phyloP scores from a whole-genome alignment of 37 sponge, comb jelly and placozoan genomes.

The Halichondria panicea region DNA sequence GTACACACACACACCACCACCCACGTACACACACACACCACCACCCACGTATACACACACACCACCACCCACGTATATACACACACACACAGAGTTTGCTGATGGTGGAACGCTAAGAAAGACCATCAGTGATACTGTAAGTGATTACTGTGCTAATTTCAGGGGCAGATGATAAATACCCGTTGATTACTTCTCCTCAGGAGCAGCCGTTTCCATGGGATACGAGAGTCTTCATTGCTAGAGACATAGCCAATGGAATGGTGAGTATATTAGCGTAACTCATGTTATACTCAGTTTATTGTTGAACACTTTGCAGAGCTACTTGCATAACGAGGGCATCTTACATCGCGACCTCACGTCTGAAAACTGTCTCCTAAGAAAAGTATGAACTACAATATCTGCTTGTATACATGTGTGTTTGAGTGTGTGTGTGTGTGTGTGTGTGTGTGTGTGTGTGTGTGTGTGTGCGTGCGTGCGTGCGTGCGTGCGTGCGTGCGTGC shows the following conservation, averaged over 20 bases:
- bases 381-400: conserved; percentile 57
- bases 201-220: conserved; percentile 65
- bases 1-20: too few species aligned
- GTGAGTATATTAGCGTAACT: conserved; percentile 27
- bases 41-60: conserved; percentile 38
- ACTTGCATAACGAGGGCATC: conserved; percentile 72
- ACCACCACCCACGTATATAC: background rate
- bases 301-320: conserved; percentile 47
- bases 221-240: conserved; percentile 59
- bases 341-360: conserved; percentile 89
- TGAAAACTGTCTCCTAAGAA: conserved; percentile 78
- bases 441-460: too few species aligned
- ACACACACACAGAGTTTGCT: conserved; percentile 58
- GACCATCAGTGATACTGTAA: conserved; percentile 57
- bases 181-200: too few species aligned
- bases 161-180: conserved; percentile 1
- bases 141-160: background rate
- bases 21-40: background rate
- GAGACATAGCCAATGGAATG: conserved; percentile 93
- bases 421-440: too few species aligned
- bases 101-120: conserved; percentile 86
- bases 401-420: too few species aligned
- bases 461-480: too few species aligned
- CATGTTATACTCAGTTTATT: background rate
- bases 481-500: too few species aligned